phyloP scores from a whole-genome alignment of 2,113 vertebrate species.

The Pterocles burchelli region DNA sequence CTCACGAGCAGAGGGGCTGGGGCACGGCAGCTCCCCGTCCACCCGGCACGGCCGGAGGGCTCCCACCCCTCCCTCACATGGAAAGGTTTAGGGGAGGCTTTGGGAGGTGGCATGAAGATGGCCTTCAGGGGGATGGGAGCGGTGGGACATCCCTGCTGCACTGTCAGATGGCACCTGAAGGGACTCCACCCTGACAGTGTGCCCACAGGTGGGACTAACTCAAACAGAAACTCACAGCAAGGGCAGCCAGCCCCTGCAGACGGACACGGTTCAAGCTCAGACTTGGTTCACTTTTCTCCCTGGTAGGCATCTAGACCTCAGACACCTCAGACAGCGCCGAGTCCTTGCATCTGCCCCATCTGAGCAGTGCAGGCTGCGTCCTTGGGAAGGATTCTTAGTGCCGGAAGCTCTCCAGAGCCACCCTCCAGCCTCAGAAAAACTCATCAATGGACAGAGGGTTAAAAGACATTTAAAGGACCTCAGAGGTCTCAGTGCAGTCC shows the following conservation, averaged over 20 bases:
- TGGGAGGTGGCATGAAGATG: accelerated
- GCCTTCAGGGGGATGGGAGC: not conserved
- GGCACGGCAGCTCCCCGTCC: not conserved
- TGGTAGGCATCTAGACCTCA: not conserved
- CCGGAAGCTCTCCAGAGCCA: not conserved
- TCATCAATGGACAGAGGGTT: not conserved
- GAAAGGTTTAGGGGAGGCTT: not conserved
- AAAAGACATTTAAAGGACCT: not conserved
- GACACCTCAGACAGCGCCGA: not conserved
- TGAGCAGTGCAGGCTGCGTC: not conserved
- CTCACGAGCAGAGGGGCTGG: not conserved
- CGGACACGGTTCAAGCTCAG: not conserved
- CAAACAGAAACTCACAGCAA: not conserved
- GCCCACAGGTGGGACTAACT: not conserved
- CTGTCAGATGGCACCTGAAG: not conserved
- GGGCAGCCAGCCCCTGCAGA: not conserved
- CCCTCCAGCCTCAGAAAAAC: not conserved
- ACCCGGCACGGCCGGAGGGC: accelerated
- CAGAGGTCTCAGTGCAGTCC: not conserved
- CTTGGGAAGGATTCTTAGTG: not conserved
- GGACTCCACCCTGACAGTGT: not conserved
- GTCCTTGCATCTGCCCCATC: not conserved
- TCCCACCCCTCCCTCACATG: not conserved
- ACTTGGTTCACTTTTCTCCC: not conserved
- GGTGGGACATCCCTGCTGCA: not conserved